phyloP scores from a whole-genome alignment of 2,113 vertebrate genomes.

The Aptenodytes forsteri region DNA sequence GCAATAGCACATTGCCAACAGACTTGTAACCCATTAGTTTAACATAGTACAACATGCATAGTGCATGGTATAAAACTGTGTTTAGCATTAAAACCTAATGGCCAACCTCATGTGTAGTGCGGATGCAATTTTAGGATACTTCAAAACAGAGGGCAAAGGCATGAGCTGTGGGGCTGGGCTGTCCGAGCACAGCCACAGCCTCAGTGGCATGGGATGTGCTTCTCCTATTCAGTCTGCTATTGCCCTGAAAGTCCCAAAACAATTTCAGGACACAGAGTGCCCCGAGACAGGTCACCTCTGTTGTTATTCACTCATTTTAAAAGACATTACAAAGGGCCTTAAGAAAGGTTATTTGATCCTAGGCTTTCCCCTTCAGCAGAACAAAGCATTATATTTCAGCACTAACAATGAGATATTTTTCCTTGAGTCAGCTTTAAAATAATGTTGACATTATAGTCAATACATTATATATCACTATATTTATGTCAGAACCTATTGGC shows the following conservation, averaged over 20 bases:
- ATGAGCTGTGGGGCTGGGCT: accelerated
- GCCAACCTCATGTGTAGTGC: accelerated
- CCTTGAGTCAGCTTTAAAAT: conserved; percentile 70
- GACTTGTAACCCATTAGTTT: background rate
- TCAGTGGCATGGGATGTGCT: background rate
- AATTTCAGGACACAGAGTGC: background rate
- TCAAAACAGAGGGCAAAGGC: background rate
- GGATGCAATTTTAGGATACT: no score
- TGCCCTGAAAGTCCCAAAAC: background rate
- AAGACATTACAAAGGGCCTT: background rate
- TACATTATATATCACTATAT: conserved; percentile 30
- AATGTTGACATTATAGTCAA: conserved; percentile 54
- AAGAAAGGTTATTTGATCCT: background rate
- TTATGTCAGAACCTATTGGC: conserved; percentile 58
- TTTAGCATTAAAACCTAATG: background rate
- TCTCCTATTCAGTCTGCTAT: background rate
- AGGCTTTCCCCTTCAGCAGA: background rate
- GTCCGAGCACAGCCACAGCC: background rate
- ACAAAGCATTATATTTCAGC: conserved; percentile 2
- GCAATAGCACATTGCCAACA: background rate
- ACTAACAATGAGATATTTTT: conserved; percentile 41
- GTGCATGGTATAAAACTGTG: accelerated
- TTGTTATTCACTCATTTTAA: background rate
- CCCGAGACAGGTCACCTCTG: background rate
- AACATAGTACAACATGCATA: background rate